Evolutionary conservation across 2,888 invertebrate species (phyloP).

Genomic region (Nymphalis urticae): DNA sequence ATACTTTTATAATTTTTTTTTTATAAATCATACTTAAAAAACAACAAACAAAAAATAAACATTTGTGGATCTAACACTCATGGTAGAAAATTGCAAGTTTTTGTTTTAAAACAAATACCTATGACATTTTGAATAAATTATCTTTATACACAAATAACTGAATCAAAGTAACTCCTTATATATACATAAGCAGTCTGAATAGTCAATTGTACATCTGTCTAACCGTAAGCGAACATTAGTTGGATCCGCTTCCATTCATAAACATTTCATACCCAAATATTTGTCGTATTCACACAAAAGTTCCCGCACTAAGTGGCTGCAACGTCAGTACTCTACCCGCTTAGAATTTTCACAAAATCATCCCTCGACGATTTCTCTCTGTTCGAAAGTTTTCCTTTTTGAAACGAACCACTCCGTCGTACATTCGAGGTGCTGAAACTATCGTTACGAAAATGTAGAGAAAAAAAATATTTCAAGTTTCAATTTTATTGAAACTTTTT

Average conservation of each 20-base stretch:
- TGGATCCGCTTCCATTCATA: neutral
- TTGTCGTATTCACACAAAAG: slow-evolving; percentile 25
- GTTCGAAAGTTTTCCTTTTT: slow-evolving; percentile 51
- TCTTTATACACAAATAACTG: no score
- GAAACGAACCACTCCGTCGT: slow-evolving; percentile 41
- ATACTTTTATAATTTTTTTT: no score
- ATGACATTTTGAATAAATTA: no score
- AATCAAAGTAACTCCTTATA: no score
- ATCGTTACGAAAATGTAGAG: slow-evolving; percentile 17
- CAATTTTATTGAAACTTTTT: neutral
- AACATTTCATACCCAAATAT: slow-evolving; percentile 19
- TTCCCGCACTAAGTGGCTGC: slow-evolving; percentile 31
- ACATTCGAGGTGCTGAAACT: slow-evolving; percentile 29
- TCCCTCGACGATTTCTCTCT: slow-evolving; percentile 28
- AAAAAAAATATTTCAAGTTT: slow-evolving; percentile 10
- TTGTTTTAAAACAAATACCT: no score
- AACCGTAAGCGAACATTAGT: neutral
- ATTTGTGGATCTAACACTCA: no score
- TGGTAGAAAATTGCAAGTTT: no score
- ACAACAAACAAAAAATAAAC: no score
- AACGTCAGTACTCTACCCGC: slow-evolving; percentile 17
- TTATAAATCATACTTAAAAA: no score
- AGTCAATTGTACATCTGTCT: neutral
- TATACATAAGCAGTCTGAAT: no score
- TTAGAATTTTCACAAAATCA: slow-evolving; percentile 35